Conservation (phyloP, 1,140 invertebrate genomes). For the Drosophila aff. region DNA sequence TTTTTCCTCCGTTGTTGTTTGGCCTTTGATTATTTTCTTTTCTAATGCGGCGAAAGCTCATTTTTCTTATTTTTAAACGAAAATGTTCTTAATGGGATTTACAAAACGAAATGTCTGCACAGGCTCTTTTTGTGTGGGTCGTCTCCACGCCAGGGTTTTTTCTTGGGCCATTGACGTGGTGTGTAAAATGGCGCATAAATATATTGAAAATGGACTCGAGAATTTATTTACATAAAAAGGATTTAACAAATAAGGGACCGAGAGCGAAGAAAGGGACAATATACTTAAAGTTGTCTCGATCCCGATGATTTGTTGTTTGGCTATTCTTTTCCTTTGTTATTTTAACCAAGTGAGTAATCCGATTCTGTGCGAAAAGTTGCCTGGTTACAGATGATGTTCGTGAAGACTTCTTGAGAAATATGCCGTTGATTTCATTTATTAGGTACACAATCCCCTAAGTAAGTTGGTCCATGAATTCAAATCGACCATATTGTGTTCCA, state of each 20-base stretch:
- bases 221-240: conserved; percentile 83
- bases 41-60: conserved; percentile 80
- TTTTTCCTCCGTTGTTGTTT: conserved; percentile 45
- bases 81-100: conserved; percentile 76
- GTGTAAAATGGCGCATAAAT: conserved; percentile 83
- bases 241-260: conserved; percentile 73
- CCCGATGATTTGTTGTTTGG: conserved; percentile 69
- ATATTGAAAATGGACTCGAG: conserved; percentile 81
- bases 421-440: conserved; percentile 50
- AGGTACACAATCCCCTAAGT: conserved; percentile 40
- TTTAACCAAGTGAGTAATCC: conserved; percentile 78
- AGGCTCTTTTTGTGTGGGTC: conserved; percentile 45
- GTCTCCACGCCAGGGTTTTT: conserved; percentile 19
- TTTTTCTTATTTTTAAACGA: conserved; percentile 76
- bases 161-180: conserved; percentile 43
- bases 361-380: conserved; percentile 56
- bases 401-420: conserved; percentile 2
- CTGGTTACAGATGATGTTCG: conserved; percentile 46
- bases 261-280: conserved; percentile 39
- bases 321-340: conserved; percentile 70
- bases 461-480: conserved; percentile 63
- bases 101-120: conserved; percentile 56
- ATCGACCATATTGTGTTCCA: conserved; percentile 36
- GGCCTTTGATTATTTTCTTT: conserved; percentile 74
- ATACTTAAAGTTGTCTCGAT: conserved; percentile 36